phyloP scores from a whole-genome alignment of 1,140 invertebrate genomes.

The Armadillidium nasatum region DNA sequence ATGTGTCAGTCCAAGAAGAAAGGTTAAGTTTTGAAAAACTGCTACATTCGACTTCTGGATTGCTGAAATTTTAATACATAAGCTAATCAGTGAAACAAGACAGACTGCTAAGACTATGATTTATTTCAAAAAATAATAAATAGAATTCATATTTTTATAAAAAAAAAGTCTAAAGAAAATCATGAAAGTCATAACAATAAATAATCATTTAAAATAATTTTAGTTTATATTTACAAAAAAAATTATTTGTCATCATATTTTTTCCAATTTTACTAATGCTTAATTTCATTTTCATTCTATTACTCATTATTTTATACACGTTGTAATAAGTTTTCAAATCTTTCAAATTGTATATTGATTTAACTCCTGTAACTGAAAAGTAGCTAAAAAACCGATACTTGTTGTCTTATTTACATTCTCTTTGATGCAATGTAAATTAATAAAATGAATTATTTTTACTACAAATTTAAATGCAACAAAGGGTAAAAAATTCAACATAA shows the following conservation, averaged over 20 bases:
- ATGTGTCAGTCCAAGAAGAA: constrained; percentile 31
- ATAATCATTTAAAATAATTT: background rate
- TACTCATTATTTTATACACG: too few species aligned
- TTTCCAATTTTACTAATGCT: too few species aligned
- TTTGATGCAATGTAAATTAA: too few species aligned
- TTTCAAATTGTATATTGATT: too few species aligned
- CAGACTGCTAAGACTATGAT: background rate
- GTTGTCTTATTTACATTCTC: too few species aligned
- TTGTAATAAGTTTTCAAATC: too few species aligned
- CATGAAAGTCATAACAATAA: background rate
- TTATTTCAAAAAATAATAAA: too few species aligned
- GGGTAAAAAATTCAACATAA: background rate
- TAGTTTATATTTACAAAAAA: background rate
- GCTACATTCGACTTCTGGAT: constrained; percentile 30
- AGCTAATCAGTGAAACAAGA: background rate
- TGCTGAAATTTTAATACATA: constrained; percentile 22
- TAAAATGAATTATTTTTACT: background rate
- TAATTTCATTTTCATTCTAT: too few species aligned
- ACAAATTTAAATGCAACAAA: background rate
- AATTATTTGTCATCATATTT: too few species aligned
- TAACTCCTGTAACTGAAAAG: too few species aligned
- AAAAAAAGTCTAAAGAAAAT: background rate
- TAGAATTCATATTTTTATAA: background rate
- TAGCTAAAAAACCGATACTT: too few species aligned
- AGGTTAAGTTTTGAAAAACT: constrained; percentile 23